Conservation (phyloP, 1,140 invertebrate genomes). For the Drosophila watanabei region DNA sequence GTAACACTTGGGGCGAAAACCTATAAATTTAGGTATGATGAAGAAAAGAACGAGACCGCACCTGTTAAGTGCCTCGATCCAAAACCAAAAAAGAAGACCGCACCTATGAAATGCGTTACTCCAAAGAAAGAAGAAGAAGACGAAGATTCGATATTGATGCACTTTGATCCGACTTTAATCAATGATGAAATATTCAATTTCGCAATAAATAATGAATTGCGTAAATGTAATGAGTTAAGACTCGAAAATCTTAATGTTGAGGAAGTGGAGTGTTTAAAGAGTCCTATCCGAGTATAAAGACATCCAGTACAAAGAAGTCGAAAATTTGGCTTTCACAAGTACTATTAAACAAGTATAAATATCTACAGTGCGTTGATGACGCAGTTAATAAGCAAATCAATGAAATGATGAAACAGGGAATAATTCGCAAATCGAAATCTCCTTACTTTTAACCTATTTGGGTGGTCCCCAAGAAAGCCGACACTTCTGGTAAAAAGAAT, state of each 20-base stretch:
- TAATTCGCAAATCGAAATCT: background rate
- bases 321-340: background rate
- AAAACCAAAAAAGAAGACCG: background rate
- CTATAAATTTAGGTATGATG: background rate
- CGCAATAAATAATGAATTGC: background rate
- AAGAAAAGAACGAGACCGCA: background rate
- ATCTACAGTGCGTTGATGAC: too few species aligned
- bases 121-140: background rate
- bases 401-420: background rate
- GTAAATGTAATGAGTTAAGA: background rate
- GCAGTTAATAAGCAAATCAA: background rate
- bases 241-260: background rate
- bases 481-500: background rate
- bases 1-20: background rate
- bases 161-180: background rate
- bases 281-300: background rate
- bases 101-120: slow-evolving; percentile 1
- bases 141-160: background rate
- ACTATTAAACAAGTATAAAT: too few species aligned
- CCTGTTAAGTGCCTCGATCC: too few species aligned
- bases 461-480: background rate
- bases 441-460: background rate
- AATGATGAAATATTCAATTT: background rate
- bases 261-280: background rate
- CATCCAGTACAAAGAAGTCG: background rate